Evolutionary conservation across 2,888 invertebrate genomes (phyloP), one percentile per base, ranked within the genome.

Genomic region (Stenurella melanura): DNA sequence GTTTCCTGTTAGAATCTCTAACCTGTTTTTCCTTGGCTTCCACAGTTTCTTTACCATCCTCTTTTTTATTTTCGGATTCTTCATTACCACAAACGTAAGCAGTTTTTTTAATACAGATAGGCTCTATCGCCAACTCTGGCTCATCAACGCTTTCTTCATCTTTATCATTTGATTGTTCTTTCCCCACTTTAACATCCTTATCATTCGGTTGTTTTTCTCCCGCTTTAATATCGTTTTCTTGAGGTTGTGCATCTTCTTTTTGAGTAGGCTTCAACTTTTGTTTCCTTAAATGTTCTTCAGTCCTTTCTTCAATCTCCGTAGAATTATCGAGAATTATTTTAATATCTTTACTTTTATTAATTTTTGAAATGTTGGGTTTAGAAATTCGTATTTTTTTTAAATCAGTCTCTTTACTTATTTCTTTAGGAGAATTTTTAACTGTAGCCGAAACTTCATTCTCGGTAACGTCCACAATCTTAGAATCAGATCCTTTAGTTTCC

Each of bases 51-150:
- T 42, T 42, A 9, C n/a, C 10, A 3, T 7, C 18, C 10, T 64
- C 54, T 15, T 64, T 17, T 0, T 67, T 60, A 72, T 74, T 63
- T 56, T 64, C 74, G 7, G 57, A 5, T 30, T 56, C 58, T 12
- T 80, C 72, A 17, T 66, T 18, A 30, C 83, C 83, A 76, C 83
- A 83, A 34, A 79, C 58, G 71, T 84, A 84, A 11, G 84, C 83
- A 58, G 73, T 21, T 64, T 81, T 82, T 78, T 85, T 83, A 34
- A 82, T 56, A 76, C 84, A 85, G 30, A 56, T 12, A 64, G 81
- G 78, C 75, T 85, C 85, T 15, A 66, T 26, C 11, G 79, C 77
- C 17, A 78, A 64, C 21, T 73, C 50, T 63, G 71, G 67, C 63
- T 73, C 58, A 72, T 58, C 64, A 60, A 10, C 9, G 34, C 3